Evolutionary conservation across 2,888 invertebrate genomes (phyloP).

Genomic region (Tetranychus piercei): DNA sequence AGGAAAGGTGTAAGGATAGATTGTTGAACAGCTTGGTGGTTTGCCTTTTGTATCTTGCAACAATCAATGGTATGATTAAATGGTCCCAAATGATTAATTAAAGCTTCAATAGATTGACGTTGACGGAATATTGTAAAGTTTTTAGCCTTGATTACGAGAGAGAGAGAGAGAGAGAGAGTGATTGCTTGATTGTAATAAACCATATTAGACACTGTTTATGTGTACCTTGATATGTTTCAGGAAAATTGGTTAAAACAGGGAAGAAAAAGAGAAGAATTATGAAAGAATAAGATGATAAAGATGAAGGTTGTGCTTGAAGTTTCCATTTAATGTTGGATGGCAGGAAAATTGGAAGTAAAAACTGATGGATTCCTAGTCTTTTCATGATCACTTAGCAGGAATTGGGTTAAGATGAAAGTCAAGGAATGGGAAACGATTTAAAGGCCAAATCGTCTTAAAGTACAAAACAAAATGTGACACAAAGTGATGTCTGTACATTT

Average conservation of each 20-base stretch:
- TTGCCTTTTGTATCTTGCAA: background rate
- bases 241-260: background rate
- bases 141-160: background rate
- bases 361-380: too few relatives aligned
- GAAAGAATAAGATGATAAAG: slow-evolving; percentile 3
- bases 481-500: too few relatives aligned
- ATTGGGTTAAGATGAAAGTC: too few relatives aligned
- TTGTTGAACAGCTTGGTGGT: background rate
- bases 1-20: background rate
- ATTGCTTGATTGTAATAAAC: too few relatives aligned
- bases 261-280: background rate
- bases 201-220: too few relatives aligned
- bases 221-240: too few relatives aligned
- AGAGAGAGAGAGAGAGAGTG: slow-evolving; percentile 11
- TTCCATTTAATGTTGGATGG: too few relatives aligned
- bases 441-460: too few relatives aligned
- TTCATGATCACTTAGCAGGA: too few relatives aligned
- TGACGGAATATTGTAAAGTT: background rate
- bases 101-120: background rate
- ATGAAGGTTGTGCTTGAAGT: slow-evolving; percentile 11
- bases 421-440: too few relatives aligned
- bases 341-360: too few relatives aligned
- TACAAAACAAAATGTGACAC: too few relatives aligned
- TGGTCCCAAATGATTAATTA: background rate
- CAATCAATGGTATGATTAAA: background rate